A percentile compares a stretch with the other conserved stretches of the same genome.
Evolutionary conservation across 2,888 invertebrate genomes (phyloP).

Genomic region (Tinea pellionella): DNA sequence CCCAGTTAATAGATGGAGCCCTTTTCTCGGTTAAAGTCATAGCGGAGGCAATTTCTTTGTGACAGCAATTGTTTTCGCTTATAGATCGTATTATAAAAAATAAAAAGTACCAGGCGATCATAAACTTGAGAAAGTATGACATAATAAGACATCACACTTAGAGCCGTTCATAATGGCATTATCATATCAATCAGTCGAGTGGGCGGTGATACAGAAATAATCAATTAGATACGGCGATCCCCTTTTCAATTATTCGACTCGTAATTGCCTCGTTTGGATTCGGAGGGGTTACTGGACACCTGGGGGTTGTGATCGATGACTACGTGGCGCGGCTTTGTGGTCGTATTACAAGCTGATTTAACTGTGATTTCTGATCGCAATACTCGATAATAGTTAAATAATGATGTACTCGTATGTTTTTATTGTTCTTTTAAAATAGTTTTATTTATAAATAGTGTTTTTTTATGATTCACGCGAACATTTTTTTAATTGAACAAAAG

Average conservation of each 20-base stretch:
- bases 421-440: too few relatives aligned
- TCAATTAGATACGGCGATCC: conserved; percentile 18
- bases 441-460: too few relatives aligned
- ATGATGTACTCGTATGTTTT: not conserved
- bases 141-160: not conserved
- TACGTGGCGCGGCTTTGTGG: not conserved
- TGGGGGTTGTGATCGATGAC: conserved; percentile 11
- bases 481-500: too few relatives aligned
- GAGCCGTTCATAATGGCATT: conserved; percentile 14
- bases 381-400: not conserved
- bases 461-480: too few relatives aligned
- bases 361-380: not conserved
- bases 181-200: conserved; percentile 16
- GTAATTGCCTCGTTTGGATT: conserved; percentile 13
- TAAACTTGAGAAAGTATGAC: not conserved
- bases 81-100: too few relatives aligned
- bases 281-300: conserved; percentile 10
- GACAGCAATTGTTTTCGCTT: too few relatives aligned
- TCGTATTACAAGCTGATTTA: not conserved
- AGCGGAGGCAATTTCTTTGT: too few relatives aligned
- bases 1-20: too few relatives aligned
- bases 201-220: conserved; percentile 17
- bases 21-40: too few relatives aligned
- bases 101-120: not conserved
- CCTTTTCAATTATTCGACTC: conserved; percentile 19